Evolutionary conservation across 2,888 invertebrate genomes (phyloP).

Genomic region (Cyclophora punctaria): DNA sequence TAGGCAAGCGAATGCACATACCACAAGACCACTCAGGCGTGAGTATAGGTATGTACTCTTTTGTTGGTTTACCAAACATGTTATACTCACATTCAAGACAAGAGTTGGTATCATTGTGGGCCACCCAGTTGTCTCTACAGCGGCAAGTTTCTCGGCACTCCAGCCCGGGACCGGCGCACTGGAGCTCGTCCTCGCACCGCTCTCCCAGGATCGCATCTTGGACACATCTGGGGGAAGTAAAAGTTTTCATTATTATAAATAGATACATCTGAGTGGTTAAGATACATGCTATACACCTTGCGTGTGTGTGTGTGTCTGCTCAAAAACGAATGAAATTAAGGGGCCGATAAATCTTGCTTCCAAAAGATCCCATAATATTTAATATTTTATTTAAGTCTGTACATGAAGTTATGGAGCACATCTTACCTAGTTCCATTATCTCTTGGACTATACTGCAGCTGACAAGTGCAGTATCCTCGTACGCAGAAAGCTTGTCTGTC

Average conservation of each 20-base stretch:
- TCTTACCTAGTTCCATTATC: slow-evolving; percentile 62
- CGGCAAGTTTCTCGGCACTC: slow-evolving; percentile 61
- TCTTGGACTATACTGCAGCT: slow-evolving; percentile 60
- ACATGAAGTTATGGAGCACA: not conserved
- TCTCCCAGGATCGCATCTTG: slow-evolving; percentile 60
- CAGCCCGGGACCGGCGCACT: slow-evolving; percentile 62
- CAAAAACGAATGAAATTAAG: no score
- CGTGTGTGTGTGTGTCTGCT: no score
- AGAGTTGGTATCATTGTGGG: slow-evolving; percentile 51
- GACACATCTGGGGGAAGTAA: slow-evolving; percentile 43
- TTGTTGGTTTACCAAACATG: not conserved
- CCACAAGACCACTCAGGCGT: no score
- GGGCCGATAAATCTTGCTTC: no score
- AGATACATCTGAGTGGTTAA: no score
- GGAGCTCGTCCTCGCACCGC: slow-evolving; percentile 59
- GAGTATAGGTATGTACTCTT: no score
- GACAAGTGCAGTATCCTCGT: slow-evolving; percentile 63
- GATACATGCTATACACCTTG: no score
- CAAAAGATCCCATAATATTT: no score
- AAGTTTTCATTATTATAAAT: no score
- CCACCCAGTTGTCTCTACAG: slow-evolving; percentile 55
- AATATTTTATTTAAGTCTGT: no score
- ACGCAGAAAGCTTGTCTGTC: slow-evolving; percentile 63
- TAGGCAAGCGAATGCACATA: no score
- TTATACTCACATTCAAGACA: slow-evolving; percentile 56